Conservation (phyloP, 1,140 invertebrate genomes). For the Bombus sylvicola region DNA sequence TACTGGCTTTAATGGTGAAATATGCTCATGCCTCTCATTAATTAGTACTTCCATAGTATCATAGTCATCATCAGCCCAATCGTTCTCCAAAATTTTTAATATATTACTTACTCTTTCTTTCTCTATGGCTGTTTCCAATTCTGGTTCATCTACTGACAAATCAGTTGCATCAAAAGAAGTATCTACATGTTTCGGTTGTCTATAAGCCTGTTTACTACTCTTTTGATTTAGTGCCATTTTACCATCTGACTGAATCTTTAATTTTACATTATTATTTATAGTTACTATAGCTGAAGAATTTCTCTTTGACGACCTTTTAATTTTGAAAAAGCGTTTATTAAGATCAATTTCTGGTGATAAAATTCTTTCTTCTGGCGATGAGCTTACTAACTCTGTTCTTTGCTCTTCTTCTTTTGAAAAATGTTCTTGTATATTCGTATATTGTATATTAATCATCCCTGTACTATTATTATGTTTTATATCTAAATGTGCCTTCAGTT, state of each 20-base stretch:
- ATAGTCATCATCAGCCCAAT: constrained; percentile 78
- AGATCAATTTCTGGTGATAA: constrained; percentile 62
- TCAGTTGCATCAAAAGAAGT: constrained; percentile 72
- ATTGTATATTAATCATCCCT: not conserved
- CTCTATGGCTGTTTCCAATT: constrained; percentile 60
- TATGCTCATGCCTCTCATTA: constrained; percentile 13
- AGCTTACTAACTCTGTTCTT: not conserved
- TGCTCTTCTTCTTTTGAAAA: not conserved
- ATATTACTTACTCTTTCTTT: constrained; percentile 68
- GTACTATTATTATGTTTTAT: constrained; percentile 24
- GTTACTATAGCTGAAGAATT: constrained; percentile 67
- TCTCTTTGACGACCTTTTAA: constrained; percentile 57
- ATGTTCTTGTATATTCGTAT: not conserved
- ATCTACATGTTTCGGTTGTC: constrained; percentile 37
- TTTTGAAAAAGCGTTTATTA: constrained; percentile 77
- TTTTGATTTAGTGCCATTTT: constrained; percentile 64
- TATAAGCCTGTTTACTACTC: constrained; percentile 29
- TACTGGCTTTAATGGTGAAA: constrained; percentile 48
- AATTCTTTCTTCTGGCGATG: not conserved
- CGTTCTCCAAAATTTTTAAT: constrained; percentile 76
- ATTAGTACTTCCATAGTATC: constrained; percentile 68
- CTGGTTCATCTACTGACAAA: constrained; percentile 73
- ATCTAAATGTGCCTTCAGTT: constrained; percentile 46
- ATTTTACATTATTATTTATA: constrained; percentile 73
- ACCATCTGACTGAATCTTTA: constrained; percentile 60